Evolutionary conservation across 2,888 invertebrate species (phyloP).

Genomic region (Metopia argyrocephala): DNA sequence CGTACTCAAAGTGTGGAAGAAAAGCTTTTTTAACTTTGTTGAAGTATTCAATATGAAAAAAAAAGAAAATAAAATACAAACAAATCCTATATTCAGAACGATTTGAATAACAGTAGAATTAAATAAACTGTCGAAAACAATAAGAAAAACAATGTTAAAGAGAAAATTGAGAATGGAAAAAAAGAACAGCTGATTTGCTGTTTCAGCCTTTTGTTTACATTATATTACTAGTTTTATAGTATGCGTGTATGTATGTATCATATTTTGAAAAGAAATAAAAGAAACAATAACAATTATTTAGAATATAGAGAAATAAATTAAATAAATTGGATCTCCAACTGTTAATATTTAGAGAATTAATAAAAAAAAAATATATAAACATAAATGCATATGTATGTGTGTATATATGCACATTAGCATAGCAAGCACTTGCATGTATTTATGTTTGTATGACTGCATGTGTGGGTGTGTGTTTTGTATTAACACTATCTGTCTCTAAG

Average conservation of each 20-base stretch:
- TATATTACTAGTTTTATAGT: constrained; percentile 4
- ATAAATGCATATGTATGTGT: neutral
- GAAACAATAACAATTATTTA: neutral
- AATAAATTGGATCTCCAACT: too few species aligned
- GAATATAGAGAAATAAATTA: too few species aligned
- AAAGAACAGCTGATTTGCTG: constrained; percentile 47
- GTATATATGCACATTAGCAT: neutral
- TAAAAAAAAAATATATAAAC: neutral
- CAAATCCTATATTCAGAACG: neutral
- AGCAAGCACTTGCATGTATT: too few species aligned
- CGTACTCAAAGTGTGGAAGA: neutral
- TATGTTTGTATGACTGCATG: too few species aligned
- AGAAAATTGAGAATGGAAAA: neutral
- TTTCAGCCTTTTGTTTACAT: constrained; percentile 42
- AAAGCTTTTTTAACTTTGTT: neutral
- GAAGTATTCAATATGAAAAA: neutral
- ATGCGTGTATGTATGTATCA: neutral
- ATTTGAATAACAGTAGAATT: neutral
- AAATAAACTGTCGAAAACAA: neutral
- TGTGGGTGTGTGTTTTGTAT: too few species aligned
- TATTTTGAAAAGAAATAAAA: neutral
- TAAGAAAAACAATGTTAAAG: neutral
- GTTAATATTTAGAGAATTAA: neutral
- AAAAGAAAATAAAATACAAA: neutral
- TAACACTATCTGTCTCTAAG: too few species aligned